Percentiles rank a stretch among this genome's conserved stretches.
These are phyloP conservation scores for Hyaena hyaena DNA, from an alignment of 2,113 vertebrate species.

Conservation along the genomic window DNA sequence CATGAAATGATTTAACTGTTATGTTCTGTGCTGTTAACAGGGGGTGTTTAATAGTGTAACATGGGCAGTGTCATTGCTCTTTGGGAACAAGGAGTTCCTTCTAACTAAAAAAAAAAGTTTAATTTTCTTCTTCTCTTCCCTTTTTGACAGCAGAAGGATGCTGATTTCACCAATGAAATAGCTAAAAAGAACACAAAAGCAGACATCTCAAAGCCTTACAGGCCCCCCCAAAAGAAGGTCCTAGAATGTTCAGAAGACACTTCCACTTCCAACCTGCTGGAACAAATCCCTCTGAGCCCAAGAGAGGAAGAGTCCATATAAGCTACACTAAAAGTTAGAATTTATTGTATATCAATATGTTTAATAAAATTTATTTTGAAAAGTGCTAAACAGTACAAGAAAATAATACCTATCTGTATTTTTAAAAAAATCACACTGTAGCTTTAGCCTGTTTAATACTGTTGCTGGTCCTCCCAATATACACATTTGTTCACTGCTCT, in stretches of 20 bases:
- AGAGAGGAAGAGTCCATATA: neutral
- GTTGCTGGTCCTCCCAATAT: neutral
- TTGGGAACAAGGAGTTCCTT: neutral
- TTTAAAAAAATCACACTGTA: neutral
- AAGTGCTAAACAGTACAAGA: neutral
- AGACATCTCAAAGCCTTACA: neutral
- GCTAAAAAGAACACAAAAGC: neutral
- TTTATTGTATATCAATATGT: neutral
- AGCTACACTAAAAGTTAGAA: neutral
- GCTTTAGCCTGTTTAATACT: neutral
- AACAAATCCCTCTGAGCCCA: neutral
- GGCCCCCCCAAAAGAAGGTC: neutral
- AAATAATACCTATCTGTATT: neutral
- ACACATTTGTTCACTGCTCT: neutral
- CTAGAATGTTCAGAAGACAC: neutral
- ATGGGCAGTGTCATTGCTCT: neutral
- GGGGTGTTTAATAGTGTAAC: neutral
- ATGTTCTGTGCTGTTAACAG: neutral
- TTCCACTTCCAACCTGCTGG: neutral
- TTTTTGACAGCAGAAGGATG: neutral
- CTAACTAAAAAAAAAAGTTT: neutral
- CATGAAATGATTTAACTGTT: conserved; percentile 6
- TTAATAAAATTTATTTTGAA: neutral
- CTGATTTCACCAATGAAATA: neutral
- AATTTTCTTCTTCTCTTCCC: neutral